phyloP scores from a whole-genome alignment of 2,113 vertebrate genomes.

The Anolis carolinensis region DNA sequence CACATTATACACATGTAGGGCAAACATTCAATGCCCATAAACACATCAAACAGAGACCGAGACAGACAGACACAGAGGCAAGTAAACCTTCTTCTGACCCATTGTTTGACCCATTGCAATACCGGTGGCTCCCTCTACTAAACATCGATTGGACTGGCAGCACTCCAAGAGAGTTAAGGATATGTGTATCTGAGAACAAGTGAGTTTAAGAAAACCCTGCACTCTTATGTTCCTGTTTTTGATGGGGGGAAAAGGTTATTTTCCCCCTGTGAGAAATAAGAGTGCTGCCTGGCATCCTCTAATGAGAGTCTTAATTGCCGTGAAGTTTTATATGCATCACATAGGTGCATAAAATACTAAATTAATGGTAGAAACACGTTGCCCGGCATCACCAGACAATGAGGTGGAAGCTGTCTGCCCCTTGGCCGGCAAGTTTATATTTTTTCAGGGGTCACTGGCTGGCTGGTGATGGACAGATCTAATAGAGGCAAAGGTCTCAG shows the following conservation, averaged over 20 bases:
- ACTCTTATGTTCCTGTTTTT: background rate
- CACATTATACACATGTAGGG: too few species aligned
- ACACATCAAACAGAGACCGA: too few species aligned
- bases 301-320: slow-evolving; percentile 19
- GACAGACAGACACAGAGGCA: too few species aligned
- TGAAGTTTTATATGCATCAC: slow-evolving; percentile 7
- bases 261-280: slow-evolving; percentile 1
- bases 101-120: too few species aligned
- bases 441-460: background rate
- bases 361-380: background rate
- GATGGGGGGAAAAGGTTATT: background rate
- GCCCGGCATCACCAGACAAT: background rate
- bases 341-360: slow-evolving; percentile 8
- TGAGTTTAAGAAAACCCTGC: background rate
- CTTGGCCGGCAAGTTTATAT: background rate
- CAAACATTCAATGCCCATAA: too few species aligned
- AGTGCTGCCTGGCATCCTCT: background rate
- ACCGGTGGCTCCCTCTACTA: too few species aligned
- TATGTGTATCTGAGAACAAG: too few species aligned
- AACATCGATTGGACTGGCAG: too few species aligned
- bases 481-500: background rate
- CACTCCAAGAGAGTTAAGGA: too few species aligned
- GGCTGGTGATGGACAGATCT: background rate
- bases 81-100: too few species aligned
- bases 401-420: background rate